A percentile compares a stretch with the other conserved stretches of the same genome.
phyloP scores from a whole-genome alignment of 1,140 invertebrate species.

The Drosophila ogumai region DNA sequence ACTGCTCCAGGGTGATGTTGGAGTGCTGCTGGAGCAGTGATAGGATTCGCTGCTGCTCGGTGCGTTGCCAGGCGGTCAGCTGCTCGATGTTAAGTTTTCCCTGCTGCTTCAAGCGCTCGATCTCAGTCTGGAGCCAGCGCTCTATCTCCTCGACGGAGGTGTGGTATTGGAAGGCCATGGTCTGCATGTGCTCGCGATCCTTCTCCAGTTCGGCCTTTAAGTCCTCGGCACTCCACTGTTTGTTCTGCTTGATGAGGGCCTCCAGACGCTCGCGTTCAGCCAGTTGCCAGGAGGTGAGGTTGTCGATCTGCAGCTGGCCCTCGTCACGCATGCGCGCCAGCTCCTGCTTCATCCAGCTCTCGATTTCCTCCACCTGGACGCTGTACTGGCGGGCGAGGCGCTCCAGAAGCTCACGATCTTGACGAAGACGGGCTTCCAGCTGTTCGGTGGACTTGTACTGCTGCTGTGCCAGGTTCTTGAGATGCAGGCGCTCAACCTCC shows the following conservation, averaged over 20 bases:
- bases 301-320: slow-evolving; percentile 80
- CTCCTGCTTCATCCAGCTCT: slow-evolving; percentile 81
- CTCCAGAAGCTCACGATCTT: slow-evolving; percentile 75
- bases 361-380: slow-evolving; percentile 81
- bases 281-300: slow-evolving; percentile 76
- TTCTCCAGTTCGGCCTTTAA: slow-evolving; percentile 64
- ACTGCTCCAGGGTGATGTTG: slow-evolving; percentile 74
- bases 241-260: slow-evolving; percentile 68
- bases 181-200: slow-evolving; percentile 82
- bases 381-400: slow-evolving; percentile 73
- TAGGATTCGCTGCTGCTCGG: slow-evolving; percentile 73
- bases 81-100: slow-evolving; percentile 78
- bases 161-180: slow-evolving; percentile 82
- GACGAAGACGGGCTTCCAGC: slow-evolving; percentile 71
- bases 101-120: slow-evolving; percentile 69
- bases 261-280: slow-evolving; percentile 79
- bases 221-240: slow-evolving; percentile 76
- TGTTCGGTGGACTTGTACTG: slow-evolving; percentile 81
- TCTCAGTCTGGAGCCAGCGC: slow-evolving; percentile 73
- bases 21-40: slow-evolving; percentile 69
- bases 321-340: slow-evolving; percentile 77
- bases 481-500: slow-evolving; percentile 74
- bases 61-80: slow-evolving; percentile 73
- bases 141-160: slow-evolving; percentile 81
- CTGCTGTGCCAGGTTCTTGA: slow-evolving; percentile 74